Base-by-base conservation (phyloP, 2,113 vertebrate genomes). In the Perca schrenkii region DNA sequence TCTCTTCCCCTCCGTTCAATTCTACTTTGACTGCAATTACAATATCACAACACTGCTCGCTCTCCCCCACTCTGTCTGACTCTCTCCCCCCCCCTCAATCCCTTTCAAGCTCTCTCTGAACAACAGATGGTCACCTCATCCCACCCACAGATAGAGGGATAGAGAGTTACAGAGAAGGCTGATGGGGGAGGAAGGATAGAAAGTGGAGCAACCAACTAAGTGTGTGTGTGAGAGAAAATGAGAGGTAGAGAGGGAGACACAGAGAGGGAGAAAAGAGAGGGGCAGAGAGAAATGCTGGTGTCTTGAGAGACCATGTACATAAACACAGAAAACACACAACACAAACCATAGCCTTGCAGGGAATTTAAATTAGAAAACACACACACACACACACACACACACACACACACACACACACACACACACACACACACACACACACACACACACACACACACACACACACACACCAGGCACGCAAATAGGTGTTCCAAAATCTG, bases 81-180 rank as follows among this genome's bases (percentile, higher is more conserved):
- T 85, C 71, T 57, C 54, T 80, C 77, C 74, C 83, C 77, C 77
- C 82, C 69, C 64, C 73, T 86, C 89, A 87, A 88, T 92, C 90
- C 80, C 78, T 86, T 79, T 87, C 87, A 86, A 88, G 86, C 83
- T 81, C 88, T 86, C 67, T 80, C 85, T 74, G 86, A 89, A 92
- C 93, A 94, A 91, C 92, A 94, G 92, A 93, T 93, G 90, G 91
- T 90, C 92, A 90, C 85, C 82, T 91, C 90, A 89, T 90, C 91
- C 85, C 88, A 89, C 86, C 90, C 82, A 87, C 86, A 84, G 86
- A 86, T 74, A 89, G 80, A 75, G 61, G 77, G 86, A 89, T 86
- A 60, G 83, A 88, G 82, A 64, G 71, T 87, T 70, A 50, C 66
- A 84, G 82, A 69, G 86, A 75, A 53, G 60, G 76, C 74, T 77